Evolutionary conservation across 2,113 vertebrate species (phyloP), one percentile per base, ranked within the genome.

Genomic region (Caranx melampygus): DNA sequence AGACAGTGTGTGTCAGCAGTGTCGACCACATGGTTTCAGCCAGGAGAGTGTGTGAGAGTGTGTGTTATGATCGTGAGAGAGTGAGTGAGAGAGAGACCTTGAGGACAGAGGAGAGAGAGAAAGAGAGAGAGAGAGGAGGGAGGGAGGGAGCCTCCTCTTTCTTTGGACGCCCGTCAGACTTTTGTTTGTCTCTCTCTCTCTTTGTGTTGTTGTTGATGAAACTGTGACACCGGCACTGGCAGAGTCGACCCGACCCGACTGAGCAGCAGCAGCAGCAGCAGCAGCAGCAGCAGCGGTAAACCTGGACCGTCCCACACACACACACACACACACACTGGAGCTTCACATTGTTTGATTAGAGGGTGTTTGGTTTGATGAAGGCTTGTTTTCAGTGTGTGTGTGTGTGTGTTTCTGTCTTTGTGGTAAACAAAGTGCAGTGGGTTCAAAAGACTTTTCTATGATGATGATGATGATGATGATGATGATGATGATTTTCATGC

Each of bases 1-100:
- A 76, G 76, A 78, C 87, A 63, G 88, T 81, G 85, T 88, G 82
- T 89, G 84, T 89, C 85, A 89, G 88, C 85, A 90, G 72, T 63
- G 66, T 71, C 21, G 71, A 71, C 79, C 89, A 91, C 88, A 90
- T 89, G 91, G 89, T 84, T 90, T 86, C 70, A 75, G 74, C 64
- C 49, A 63, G 26, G 26, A 26, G 26, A 68, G 68, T 83, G 67
- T 87, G 74, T 87, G 74, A 68, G 67, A 81, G 66, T 87, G 74
- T 87, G 74, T 87, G 79, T 81, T 72, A 59, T 87, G 81, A 86
- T 80, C 86, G 75, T 21, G 14, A 70, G 20, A 37, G 44, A 71
- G 81, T 63, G 73, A 65, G 72, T 61, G 77, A 75, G 47, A n/a
- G 64, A 83, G 44, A 78, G 65, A 81, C 60, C 65, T 57, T 55